phyloP scores from a whole-genome alignment of 2,797 vertebrate species.

The Anolis apletophallus region DNA sequence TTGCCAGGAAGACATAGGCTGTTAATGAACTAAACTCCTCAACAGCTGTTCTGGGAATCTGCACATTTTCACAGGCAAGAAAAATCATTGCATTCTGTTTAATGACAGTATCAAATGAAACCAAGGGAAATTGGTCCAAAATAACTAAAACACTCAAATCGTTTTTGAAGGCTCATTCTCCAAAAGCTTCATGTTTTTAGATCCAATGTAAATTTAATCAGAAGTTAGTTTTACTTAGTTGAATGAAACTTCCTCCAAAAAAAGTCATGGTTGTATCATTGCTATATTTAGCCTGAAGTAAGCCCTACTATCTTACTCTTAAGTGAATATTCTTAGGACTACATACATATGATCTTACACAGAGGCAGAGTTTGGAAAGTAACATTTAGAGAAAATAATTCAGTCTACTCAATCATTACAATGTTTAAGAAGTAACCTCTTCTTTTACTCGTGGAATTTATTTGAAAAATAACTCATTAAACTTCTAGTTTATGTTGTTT shows the following conservation, averaged over 20 bases:
- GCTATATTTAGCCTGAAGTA: background rate
- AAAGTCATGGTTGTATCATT: background rate
- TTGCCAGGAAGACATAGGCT: constrained; percentile 61
- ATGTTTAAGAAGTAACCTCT: no score
- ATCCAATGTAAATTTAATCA: background rate
- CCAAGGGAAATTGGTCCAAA: constrained; percentile 11
- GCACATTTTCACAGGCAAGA: constrained; percentile 51
- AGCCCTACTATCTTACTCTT: background rate
- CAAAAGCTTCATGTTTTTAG: background rate
- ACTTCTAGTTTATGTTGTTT: no score
- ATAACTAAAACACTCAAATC: constrained; percentile 15
- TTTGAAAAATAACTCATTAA: no score
- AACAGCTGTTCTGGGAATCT: constrained; percentile 58
- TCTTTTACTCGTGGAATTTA: no score
- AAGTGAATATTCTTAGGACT: background rate
- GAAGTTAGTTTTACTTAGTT: background rate
- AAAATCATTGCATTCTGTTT: constrained; percentile 36
- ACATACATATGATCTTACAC: background rate
- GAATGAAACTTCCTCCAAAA: background rate
- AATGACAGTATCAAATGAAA: constrained; percentile 49
- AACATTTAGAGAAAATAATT: no score
- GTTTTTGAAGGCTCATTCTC: constrained; percentile 25
- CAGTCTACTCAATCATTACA: no score
- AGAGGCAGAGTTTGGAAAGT: no score
- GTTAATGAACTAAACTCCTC: constrained; percentile 61